phyloP scores from a whole-genome alignment of 2,113 vertebrate species.

The Genyomyrus donnyi region DNA sequence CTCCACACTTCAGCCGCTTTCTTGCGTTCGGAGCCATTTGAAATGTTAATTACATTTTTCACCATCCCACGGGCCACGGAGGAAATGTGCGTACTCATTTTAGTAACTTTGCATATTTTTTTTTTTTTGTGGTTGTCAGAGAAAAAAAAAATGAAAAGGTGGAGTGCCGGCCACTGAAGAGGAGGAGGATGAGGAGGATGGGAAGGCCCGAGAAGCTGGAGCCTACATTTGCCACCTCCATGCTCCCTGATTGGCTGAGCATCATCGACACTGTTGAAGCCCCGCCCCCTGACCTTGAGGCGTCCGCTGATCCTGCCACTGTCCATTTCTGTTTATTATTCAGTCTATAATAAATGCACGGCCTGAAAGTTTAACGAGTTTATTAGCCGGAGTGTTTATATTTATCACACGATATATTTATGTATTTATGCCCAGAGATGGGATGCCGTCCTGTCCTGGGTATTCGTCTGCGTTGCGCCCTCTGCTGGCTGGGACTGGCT shows the following conservation, averaged over 20 bases:
- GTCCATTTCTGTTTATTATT: not conserved
- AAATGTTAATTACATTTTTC: conserved; percentile 4
- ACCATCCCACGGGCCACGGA: not conserved
- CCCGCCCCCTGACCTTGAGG: not conserved
- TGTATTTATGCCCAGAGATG: not conserved
- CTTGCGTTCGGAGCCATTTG: not conserved
- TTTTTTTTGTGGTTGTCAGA: not conserved
- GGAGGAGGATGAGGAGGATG: not conserved
- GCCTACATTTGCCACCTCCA: not conserved
- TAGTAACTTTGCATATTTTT: not conserved
- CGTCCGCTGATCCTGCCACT: not conserved
- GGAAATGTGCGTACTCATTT: not conserved
- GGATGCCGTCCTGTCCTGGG: not conserved
- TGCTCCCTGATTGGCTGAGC: not conserved
- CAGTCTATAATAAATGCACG: not conserved
- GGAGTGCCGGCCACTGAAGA: not conserved
- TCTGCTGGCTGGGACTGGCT: not conserved
- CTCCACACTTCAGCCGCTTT: not conserved
- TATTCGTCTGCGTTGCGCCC: not conserved
- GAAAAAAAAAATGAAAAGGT: not conserved
- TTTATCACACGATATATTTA: not conserved
- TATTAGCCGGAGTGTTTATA: not conserved
- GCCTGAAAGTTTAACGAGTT: not conserved
- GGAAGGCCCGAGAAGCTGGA: not conserved
- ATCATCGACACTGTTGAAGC: not conserved